A percentile compares a stretch with the other conserved stretches of the same genome.
phyloP scores from a whole-genome alignment of 2,113 vertebrate genomes.

The Chionis minor region DNA sequence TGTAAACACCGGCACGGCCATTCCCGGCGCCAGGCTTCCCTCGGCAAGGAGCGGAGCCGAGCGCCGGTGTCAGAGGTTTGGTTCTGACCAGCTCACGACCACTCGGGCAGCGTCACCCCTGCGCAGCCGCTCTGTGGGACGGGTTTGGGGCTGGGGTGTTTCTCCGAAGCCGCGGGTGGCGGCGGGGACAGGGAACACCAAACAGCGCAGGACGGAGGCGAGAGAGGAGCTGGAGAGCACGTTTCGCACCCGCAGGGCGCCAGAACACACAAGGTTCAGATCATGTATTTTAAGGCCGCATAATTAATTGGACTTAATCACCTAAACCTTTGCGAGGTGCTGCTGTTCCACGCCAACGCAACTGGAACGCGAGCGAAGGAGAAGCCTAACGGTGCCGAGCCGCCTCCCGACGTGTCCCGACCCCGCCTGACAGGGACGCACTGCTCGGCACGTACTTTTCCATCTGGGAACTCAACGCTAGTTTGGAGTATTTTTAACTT shows the following conservation, averaged over 20 bases:
- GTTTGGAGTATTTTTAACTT: background rate
- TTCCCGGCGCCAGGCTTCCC: rapidly evolving
- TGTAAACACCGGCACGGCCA: rapidly evolving
- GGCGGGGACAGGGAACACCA: background rate
- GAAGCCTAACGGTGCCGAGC: background rate
- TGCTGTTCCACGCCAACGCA: background rate
- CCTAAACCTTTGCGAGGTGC: background rate
- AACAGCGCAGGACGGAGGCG: rapidly evolving
- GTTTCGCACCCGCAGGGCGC: no score
- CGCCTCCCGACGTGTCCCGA: background rate
- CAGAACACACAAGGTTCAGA: rapidly evolving
- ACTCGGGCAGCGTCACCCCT: background rate
- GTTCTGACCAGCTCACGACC: rapidly evolving
- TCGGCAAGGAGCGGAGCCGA: background rate
- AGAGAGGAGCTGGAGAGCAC: rapidly evolving
- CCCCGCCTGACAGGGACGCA: rapidly evolving
- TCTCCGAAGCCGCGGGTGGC: rapidly evolving
- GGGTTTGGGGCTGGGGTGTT: background rate
- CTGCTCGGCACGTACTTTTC: rapidly evolving
- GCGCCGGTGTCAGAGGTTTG: background rate
- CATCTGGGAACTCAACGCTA: rapidly evolving
- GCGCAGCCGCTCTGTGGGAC: rapidly evolving
- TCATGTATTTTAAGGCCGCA: rapidly evolving
- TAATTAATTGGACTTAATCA: background rate
- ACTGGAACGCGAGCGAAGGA: rapidly evolving